Evolutionary conservation across 2,888 invertebrate genomes (phyloP).

Genomic region (Oscheius onirici): DNA sequence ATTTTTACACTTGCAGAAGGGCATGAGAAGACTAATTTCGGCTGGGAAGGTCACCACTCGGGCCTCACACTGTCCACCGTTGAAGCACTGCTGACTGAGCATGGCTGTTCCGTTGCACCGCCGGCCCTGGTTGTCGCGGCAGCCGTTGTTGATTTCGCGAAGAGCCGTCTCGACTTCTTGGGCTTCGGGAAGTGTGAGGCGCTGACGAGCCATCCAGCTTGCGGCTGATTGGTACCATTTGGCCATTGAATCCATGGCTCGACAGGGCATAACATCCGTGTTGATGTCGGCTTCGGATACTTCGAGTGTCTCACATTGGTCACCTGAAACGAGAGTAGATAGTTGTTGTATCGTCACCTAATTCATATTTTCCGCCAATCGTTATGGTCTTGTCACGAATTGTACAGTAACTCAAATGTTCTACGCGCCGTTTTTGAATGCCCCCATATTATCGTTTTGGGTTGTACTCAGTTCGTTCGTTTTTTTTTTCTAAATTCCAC

Average conservation of each 20-base stretch:
- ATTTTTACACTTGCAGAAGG: slow-evolving; percentile 22
- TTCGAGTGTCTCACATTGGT: slow-evolving; percentile 34
- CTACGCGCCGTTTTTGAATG: no score
- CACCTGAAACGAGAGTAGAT: slow-evolving; percentile 29
- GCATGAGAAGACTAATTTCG: slow-evolving; percentile 16
- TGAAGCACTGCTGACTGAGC: slow-evolving; percentile 10
- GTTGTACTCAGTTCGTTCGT: no score
- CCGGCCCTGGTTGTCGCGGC: neutral
- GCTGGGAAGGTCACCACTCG: slow-evolving; percentile 21
- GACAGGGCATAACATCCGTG: slow-evolving; percentile 14
- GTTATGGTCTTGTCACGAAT: no score
- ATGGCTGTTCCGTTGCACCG: neutral
- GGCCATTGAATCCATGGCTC: neutral
- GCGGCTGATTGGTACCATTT: neutral
- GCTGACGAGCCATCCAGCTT: neutral
- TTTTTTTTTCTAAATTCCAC: no score
- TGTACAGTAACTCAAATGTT: no score
- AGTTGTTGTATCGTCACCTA: neutral
- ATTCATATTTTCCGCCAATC: no score
- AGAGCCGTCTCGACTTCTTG: neutral
- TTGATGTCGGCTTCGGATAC: slow-evolving; percentile 11
- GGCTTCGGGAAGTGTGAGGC: neutral
- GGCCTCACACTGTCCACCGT: slow-evolving; percentile 24
- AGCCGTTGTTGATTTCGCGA: neutral
- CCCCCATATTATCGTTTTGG: no score